Base-by-base conservation (phyloP, 2,888 invertebrate genomes). In the Ennomos quercinarius region DNA sequence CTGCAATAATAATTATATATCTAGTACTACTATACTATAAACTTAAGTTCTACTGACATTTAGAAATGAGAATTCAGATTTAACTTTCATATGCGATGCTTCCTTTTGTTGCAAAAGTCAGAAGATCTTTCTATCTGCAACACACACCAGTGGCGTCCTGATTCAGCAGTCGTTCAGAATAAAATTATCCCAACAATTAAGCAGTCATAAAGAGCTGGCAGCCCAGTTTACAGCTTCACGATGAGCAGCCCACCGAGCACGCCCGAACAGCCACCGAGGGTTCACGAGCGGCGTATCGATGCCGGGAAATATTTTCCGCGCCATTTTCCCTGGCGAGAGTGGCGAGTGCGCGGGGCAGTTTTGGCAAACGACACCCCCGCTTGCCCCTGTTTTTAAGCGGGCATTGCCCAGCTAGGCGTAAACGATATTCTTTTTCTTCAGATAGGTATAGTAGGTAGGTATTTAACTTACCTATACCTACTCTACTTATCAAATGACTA, bases 231-330 rank as follows among this genome's bases (percentile, higher is more conserved):
- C 89, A 89, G 87, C 87, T 84, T 89, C 88, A 80, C 78, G 68
- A 68, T 69, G 69, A 68, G 56, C 48, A 66, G 64, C 63, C 60
- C 51, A 57, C 76, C 89, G 89, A 86, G 63, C 40, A 34, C 52
- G 52, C 36, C 80, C 89, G 89, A 89, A 67, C 64, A 60, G 36
- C 49, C 34, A 57, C 80, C 88, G 89, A 89, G 60, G 56, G 54
- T 47, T 44, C 58, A 81, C 88, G 87, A 86, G 67, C 66, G 66
- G 67, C 65, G 80, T 89, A 91, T 91, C 84, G 89, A 91, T 87
- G 89, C 84, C 84, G 84, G 84, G 83, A 87, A 88, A 85, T 73
- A 72, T 73, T 88, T 89, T 84, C 81, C 89, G 86, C 89, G 89
- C 89, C 87, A 89, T 89, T 91, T 91, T 89, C 82, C 73, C 77